Evolutionary conservation across 1,140 invertebrate species (phyloP).

Genomic region (Melipona quadrifasciata): DNA sequence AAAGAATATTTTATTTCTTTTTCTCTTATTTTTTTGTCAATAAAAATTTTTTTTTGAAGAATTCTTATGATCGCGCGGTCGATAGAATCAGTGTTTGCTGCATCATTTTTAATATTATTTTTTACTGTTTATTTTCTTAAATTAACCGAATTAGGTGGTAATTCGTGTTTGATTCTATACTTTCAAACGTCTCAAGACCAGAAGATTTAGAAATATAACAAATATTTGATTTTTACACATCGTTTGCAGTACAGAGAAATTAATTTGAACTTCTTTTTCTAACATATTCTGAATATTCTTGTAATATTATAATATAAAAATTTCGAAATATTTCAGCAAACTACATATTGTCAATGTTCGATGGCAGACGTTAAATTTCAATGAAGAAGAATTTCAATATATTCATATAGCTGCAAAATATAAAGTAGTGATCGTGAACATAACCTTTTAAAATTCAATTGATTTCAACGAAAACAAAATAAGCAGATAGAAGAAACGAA

Average conservation of each 20-base stretch:
- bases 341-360: conserved; percentile 66
- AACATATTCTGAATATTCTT: no score
- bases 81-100: no score
- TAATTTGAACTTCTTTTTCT: background rate
- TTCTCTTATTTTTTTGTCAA: no score
- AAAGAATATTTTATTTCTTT: no score
- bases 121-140: background rate
- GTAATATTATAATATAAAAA: background rate
- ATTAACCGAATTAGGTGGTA: conserved; percentile 79
- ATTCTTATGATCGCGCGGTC: no score
- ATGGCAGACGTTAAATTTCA: conserved; percentile 72
- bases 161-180: conserved; percentile 66
- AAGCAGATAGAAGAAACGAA: background rate
- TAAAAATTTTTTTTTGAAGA: no score
- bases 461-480: conserved; percentile 81
- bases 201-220: conserved; percentile 81
- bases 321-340: conserved; percentile 60
- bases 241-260: conserved; percentile 81
- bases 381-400: conserved; percentile 77
- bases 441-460: conserved; percentile 83
- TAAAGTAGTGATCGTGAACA: conserved; percentile 79
- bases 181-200: conserved; percentile 60
- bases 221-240: conserved; percentile 79
- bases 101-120: no score
- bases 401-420: conserved; percentile 78